Percentiles rank a stretch among this genome's conserved stretches.
These are phyloP conservation scores for Atractosteus spatula DNA, from an alignment of 2,113 vertebrate species.

Conservation along the genomic window DNA sequence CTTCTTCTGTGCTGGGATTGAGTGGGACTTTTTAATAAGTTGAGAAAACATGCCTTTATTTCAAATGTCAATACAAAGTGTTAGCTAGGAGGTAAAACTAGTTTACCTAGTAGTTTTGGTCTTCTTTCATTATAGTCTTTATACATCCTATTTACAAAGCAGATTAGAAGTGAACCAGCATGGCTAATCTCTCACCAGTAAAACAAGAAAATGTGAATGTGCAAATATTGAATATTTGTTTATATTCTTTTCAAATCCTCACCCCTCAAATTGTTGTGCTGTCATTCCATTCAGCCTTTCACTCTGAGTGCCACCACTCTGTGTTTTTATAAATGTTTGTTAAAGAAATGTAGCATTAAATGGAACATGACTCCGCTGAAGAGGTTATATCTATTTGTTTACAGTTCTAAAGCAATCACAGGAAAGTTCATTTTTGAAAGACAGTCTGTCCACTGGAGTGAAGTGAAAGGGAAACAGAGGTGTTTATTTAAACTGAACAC, in stretches of 20 bases:
- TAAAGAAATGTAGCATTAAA: neutral
- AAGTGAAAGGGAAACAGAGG: neutral
- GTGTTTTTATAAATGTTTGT: conserved; percentile 2
- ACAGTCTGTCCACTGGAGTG: neutral
- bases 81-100: conserved; percentile 18
- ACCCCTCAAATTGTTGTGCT: conserved; percentile 10
- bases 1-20: conserved; percentile 18
- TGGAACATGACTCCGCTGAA: neutral
- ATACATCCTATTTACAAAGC: conserved; percentile 58
- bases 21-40: conserved; percentile 32
- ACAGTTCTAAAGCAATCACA: conserved; percentile 4
- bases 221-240: conserved; percentile 39
- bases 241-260: conserved; percentile 20
- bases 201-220: conserved; percentile 23
- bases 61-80: conserved; percentile 27
- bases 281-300: conserved; percentile 8
- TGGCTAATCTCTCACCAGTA: conserved; percentile 46
- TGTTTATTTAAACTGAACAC: too few relatives aligned
- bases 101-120: neutral
- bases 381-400: neutral
- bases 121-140: conserved; percentile 41
- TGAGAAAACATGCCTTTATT: conserved; percentile 27
- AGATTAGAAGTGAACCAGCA: conserved; percentile 53
- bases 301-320: neutral
- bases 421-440: too few relatives aligned